phyloP scores from a whole-genome alignment of 1,140 invertebrate genomes.

The Diorhabda sublineata region DNA sequence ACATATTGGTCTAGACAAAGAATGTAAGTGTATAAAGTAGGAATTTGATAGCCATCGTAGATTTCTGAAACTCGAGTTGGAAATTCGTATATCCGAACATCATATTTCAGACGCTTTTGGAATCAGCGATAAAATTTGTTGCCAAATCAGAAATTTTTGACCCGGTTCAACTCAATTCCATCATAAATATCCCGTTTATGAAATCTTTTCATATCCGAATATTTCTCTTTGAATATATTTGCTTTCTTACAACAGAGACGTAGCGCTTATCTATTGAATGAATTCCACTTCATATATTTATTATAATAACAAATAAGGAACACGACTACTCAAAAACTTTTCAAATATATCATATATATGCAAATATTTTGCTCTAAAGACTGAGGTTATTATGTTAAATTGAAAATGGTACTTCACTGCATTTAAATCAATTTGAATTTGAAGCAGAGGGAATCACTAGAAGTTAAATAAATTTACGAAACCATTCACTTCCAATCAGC shows the following conservation, averaged over 20 bases:
- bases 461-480: too few relatives aligned
- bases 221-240: background rate
- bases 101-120: constrained; percentile 15
- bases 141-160: constrained; percentile 23
- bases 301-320: too few relatives aligned
- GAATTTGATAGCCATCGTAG: background rate
- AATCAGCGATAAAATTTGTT: constrained; percentile 13
- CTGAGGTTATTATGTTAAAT: too few relatives aligned
- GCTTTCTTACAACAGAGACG: background rate
- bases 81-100: constrained; percentile 7
- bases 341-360: too few relatives aligned
- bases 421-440: too few relatives aligned
- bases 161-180: constrained; percentile 24
- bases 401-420: too few relatives aligned
- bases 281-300: too few relatives aligned
- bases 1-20: background rate
- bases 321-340: too few relatives aligned
- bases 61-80: background rate
- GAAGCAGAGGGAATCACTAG: too few relatives aligned
- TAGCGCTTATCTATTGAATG: background rate
- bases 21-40: background rate
- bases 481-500: too few relatives aligned
- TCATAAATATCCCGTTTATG: constrained; percentile 22
- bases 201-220: constrained; percentile 3
- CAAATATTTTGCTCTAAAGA: too few relatives aligned